Evolutionary conservation across 2,888 invertebrate genomes (phyloP).

Genomic region (Philopedon plagiatum): DNA sequence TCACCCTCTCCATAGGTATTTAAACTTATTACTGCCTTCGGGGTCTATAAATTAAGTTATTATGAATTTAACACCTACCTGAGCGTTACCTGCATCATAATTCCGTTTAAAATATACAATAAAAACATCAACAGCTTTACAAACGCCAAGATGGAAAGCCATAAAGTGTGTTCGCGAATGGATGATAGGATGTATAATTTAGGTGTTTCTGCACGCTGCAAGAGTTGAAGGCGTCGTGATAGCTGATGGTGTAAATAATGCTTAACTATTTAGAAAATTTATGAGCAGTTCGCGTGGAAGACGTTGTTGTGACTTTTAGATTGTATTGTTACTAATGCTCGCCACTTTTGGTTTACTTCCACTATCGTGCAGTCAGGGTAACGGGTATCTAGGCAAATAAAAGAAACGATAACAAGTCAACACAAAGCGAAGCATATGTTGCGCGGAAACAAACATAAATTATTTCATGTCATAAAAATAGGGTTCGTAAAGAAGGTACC

Average conservation of each 20-base stretch:
- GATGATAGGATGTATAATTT: background rate
- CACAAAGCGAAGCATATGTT: no score
- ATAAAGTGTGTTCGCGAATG: background rate
- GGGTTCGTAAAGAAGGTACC: no score
- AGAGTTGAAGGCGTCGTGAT: background rate
- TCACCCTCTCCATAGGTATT: no score
- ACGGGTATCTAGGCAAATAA: no score
- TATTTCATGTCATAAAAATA: no score
- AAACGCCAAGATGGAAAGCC: background rate
- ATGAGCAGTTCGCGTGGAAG: background rate
- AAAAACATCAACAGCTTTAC: background rate
- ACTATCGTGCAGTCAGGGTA: no score
- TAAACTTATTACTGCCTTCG: no score
- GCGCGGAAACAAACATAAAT: no score
- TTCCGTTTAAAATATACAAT: background rate
- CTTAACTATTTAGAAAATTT: background rate
- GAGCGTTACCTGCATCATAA: background rate
- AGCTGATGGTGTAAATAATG: slow-evolving; percentile 5
- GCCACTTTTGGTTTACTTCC: no score
- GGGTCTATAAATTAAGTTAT: background rate
- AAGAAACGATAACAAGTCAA: no score
- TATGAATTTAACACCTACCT: background rate
- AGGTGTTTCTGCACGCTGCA: background rate
- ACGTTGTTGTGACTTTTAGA: no score
- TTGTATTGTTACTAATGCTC: no score